Evolutionary conservation across 2,797 vertebrate species (phyloP).

Genomic region (Halcyon leucocephala): DNA sequence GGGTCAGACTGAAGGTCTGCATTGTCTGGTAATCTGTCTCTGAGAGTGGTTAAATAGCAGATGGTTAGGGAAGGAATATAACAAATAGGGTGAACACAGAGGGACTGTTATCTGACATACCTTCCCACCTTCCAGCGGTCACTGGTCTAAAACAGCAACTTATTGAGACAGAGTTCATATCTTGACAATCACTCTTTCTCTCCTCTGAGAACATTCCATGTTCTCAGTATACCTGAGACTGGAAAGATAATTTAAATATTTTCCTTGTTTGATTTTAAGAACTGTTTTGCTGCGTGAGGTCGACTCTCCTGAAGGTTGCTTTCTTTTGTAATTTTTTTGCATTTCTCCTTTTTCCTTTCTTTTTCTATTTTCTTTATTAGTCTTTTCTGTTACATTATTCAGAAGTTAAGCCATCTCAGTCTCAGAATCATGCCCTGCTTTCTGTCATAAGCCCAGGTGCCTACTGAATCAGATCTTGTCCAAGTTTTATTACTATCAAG

Average conservation of each 20-base stretch:
- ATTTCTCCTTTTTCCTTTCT: neutral
- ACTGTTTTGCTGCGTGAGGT: neutral
- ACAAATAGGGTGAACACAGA: slow-evolving; percentile 2
- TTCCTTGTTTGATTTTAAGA: neutral
- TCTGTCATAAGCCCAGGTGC: neutral
- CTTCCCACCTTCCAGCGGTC: slow-evolving; percentile 3
- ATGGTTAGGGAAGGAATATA: neutral
- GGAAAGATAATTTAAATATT: neutral
- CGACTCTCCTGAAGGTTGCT: neutral
- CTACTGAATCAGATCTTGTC: neutral
- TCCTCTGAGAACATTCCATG: neutral
- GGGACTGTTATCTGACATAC: neutral
- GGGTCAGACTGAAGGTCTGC: slow-evolving; percentile 46
- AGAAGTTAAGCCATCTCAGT: neutral
- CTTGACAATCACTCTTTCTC: neutral
- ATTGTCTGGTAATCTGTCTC: slow-evolving; percentile 27
- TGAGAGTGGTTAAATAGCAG: neutral
- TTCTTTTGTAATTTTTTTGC: neutral
- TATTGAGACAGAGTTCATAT: neutral
- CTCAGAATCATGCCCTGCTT: neutral
- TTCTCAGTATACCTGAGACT: neutral
- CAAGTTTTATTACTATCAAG: neutral
- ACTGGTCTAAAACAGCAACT: neutral
- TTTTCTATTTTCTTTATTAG: neutral
- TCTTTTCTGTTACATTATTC: neutral